Percentiles rank a stretch among this genome's conserved stretches.
phyloP scores from a whole-genome alignment of 1,140 invertebrate species.

The Tribolium castaneum region DNA sequence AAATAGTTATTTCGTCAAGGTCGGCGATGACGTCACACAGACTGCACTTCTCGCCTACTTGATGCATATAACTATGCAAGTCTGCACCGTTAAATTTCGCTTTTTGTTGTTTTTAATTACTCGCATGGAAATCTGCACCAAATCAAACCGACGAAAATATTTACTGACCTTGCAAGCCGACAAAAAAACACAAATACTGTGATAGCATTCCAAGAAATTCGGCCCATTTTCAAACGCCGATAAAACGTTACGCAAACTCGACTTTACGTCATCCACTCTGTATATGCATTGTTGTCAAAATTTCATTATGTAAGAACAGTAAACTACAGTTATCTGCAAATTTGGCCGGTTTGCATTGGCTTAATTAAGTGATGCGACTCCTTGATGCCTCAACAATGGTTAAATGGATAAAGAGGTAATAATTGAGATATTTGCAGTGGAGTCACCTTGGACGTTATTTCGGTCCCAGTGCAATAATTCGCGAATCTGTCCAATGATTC shows the following conservation, averaged over 20 bases:
- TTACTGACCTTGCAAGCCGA: not conserved
- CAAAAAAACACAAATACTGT: not conserved
- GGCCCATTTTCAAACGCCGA: not conserved
- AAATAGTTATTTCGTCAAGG: constrained; percentile 59
- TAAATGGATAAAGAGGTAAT: constrained; percentile 35
- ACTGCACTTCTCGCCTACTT: constrained; percentile 43
- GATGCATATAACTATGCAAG: constrained; percentile 38
- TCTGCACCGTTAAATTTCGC: constrained; percentile 32
- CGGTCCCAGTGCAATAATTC: constrained; percentile 38
- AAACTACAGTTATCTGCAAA: constrained; percentile 10
- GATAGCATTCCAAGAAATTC: not conserved
- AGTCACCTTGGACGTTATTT: constrained; percentile 48
- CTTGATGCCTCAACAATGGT: constrained; percentile 16
- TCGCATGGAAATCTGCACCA: not conserved
- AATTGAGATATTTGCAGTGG: constrained; percentile 29
- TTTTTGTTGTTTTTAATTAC: constrained; percentile 15
- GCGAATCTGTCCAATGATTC: constrained; percentile 39
- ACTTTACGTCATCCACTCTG: not conserved
- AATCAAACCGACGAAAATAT: not conserved
- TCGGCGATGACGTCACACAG: constrained; percentile 53
- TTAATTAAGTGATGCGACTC: constrained; percentile 4
- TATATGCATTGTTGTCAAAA: no score
- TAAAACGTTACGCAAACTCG: not conserved
- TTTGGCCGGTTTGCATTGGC: not conserved
- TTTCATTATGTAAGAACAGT: not conserved